Evolutionary conservation across 2,888 invertebrate species (phyloP), one percentile per base, ranked within the genome.

Genomic region (Nudaria mundana): DNA sequence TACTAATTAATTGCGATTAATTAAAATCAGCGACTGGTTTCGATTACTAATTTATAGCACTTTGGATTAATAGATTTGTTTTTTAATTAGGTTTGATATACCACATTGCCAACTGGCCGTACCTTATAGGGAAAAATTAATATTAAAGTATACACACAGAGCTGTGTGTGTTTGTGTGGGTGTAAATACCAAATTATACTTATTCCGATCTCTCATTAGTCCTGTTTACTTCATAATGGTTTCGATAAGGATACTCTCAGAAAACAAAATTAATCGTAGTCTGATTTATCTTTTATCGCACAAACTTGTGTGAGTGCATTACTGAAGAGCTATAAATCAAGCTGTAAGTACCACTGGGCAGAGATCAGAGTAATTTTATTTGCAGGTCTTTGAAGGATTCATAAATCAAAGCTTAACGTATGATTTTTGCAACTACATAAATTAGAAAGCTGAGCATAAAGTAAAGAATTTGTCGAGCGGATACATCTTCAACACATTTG

Each of bases 211-310:
- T n/a, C n/a, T n/a, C n/a, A n/a, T n/a, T 67, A 60, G 47, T 58
- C 49, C 47, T 46, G 53, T 52, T 59, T 55, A 56, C 63, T 80
- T 73, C 76, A 76, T 69, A 70, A 74, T 76, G 74, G 71, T 67
- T 51, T 35, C 59, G 78, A 83, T 81, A 81, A 70, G 70, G 60
- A 53, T 44, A 44, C 55, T 45, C 70, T 62, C 49, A 57, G 67
- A 71, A 65, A 76, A 79, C 72, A 79, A 71, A 76, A 82, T 78
- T 76, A 79, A 81, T 81, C 77, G 74, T 50, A 36, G 50, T 58
- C 62, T 71, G 76, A 81, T 81, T 77, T 78, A 81, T 81, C 74
- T 79, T 78, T 83, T 83, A 84, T 78, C 78, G 77, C 68, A 77
- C 69, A 73, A 72, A 77, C 70, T 72, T 71, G 63, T 66, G 64